A percentile compares a stretch with the other conserved stretches of the same genome.
Evolutionary conservation across 2,888 invertebrate genomes (phyloP).

Genomic region (Xestia rhomboidea): DNA sequence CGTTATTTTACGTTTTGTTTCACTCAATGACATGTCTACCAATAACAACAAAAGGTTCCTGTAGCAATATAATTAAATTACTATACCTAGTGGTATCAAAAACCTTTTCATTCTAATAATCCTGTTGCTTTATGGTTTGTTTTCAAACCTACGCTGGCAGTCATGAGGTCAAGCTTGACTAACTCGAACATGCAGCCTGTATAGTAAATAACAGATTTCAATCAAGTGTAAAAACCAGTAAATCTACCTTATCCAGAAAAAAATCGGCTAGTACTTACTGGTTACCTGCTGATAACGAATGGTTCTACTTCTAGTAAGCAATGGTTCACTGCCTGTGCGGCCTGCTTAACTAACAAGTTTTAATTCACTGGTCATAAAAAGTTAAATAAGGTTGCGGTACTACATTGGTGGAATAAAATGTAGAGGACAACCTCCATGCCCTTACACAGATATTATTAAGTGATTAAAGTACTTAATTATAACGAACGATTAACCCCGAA

Average conservation of each 20-base stretch:
- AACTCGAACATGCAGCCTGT: not conserved
- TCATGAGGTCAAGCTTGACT: not conserved
- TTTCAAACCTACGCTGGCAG: not conserved
- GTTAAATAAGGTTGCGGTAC: not conserved
- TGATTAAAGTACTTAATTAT: not conserved
- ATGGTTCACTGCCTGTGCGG: constrained; percentile 31
- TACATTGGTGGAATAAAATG: constrained; percentile 10
- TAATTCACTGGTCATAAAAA: constrained; percentile 3
- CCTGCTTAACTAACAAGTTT: constrained; percentile 6
- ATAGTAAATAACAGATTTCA: constrained; percentile 8
- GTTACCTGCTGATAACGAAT: constrained; percentile 13
- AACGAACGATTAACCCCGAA: not conserved
- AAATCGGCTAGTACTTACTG: constrained; percentile 25
- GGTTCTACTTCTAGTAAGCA: constrained; percentile 2
- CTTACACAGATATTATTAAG: constrained; percentile 8
- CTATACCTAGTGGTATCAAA: not conserved
- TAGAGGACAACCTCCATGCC: not conserved
- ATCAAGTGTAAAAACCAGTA: constrained; percentile 21
- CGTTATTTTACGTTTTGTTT: no score
- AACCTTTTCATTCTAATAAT: not conserved
- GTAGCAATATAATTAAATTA: not conserved
- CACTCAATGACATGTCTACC: no score
- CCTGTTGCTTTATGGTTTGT: not conserved
- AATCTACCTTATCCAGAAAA: constrained; percentile 11
- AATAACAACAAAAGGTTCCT: not conserved